phyloP scores from a whole-genome alignment of 2,113 vertebrate genomes.

The Tychaedon coryphoeus region DNA sequence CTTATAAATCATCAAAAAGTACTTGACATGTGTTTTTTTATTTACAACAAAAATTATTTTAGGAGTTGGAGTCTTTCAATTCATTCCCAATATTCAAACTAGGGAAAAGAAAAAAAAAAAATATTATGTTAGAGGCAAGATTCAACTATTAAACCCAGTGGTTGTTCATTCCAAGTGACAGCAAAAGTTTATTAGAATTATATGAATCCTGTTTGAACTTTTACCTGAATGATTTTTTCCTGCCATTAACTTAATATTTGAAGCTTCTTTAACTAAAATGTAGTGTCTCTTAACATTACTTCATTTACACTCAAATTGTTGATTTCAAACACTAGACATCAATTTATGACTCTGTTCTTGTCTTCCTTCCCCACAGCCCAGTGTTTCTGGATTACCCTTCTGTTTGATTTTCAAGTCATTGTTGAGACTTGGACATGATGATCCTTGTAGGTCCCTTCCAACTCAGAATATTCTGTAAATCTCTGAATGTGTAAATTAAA shows the following conservation, averaged over 20 bases:
- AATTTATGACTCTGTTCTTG: not conserved
- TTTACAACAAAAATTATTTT: not conserved
- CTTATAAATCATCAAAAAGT: not conserved
- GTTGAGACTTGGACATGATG: not conserved
- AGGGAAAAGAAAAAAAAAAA: too few species aligned
- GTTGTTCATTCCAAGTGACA: not conserved
- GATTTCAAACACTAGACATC: not conserved
- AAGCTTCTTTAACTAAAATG: not conserved
- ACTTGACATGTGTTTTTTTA: not conserved
- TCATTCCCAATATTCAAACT: not conserved
- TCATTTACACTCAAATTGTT: not conserved
- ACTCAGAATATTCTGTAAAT: not conserved
- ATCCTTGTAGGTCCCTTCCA: not conserved
- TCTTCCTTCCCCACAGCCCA: not conserved
- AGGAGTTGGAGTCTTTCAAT: not conserved
- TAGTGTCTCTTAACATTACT: not conserved
- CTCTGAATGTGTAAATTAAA: not conserved
- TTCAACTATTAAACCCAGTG: not conserved
- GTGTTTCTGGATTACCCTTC: not conserved
- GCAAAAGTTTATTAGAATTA: not conserved
- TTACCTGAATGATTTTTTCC: not conserved
- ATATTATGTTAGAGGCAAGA: not conserved
- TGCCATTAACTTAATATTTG: not conserved
- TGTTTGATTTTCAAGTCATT: not conserved
- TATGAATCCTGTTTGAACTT: not conserved